These are phyloP conservation scores for Pelochelys cantorii DNA, from an alignment of 2,797 vertebrate genomes.

Conservation along the genomic window DNA sequence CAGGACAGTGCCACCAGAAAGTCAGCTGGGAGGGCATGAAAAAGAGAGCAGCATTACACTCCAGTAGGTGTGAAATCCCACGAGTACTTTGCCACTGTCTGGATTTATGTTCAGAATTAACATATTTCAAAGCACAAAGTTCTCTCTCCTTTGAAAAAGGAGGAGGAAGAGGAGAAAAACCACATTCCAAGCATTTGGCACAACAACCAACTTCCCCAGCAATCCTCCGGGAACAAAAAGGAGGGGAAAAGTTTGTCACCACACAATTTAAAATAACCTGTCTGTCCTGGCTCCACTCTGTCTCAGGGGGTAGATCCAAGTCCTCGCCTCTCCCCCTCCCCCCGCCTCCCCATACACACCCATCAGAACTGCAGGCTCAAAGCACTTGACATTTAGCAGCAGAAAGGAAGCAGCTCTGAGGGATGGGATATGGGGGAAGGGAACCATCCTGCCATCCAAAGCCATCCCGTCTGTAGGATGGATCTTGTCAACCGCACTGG, in stretches of 20 bases:
- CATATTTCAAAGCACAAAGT: slow-evolving; percentile 33
- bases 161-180: slow-evolving; percentile 36
- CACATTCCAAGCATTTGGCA: slow-evolving; percentile 51
- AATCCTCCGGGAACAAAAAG: slow-evolving; percentile 59
- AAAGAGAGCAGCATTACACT: slow-evolving; percentile 29
- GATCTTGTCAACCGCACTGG: no score
- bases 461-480: no score
- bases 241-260: slow-evolving; percentile 7
- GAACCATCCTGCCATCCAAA: background rate
- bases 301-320: slow-evolving; percentile 63
- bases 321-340: background rate
- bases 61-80: slow-evolving; percentile 6
- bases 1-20: slow-evolving; percentile 32
- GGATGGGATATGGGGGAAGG: slow-evolving; percentile 9
- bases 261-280: slow-evolving; percentile 60
- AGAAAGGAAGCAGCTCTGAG: slow-evolving; percentile 50
- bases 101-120: slow-evolving; percentile 61
- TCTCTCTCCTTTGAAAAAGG: slow-evolving; percentile 49
- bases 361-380: slow-evolving; percentile 38
- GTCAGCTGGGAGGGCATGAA: slow-evolving; percentile 1
- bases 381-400: slow-evolving; percentile 43
- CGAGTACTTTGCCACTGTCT: background rate
- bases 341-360: background rate
- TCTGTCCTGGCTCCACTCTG: slow-evolving; percentile 54
- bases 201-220: background rate